Evolutionary conservation across 2,797 vertebrate species (phyloP), one percentile per base, ranked within the genome.

Genomic region (Ctenopoma multispine): DNA sequence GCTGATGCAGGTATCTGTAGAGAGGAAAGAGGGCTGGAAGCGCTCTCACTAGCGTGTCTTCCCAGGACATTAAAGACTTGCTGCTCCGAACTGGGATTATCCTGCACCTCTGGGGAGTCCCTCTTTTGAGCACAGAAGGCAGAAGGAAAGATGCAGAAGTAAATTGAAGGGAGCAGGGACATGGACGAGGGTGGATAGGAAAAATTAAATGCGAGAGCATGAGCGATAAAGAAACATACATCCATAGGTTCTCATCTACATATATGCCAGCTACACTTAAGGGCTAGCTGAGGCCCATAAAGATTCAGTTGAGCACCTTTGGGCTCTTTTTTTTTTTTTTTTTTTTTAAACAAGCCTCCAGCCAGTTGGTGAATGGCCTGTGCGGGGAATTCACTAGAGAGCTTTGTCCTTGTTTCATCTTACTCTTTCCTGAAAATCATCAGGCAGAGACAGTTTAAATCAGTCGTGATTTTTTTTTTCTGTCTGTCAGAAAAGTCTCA

Each of bases 11-110:
- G 81, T 81, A 75, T 74, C 85, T 80, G 58, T 11, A 23, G 64
- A 61, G 73, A 81, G 66, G 77, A 77, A 62, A 69, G 66, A 24
- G 77, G 77, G 58, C 81, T 81, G 72, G 80, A 79, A 85, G 82
- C 60, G 5, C 80, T 88, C 80, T 85, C 64, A 12, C 71, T 79
- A 72, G 75, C 31, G 51, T 56, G 83, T 88, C 90, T 90, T 92
- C 90, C 83, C 86, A 90, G 76, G 71, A 92, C 88, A 89, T 93
- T 87, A 94, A 92, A 93, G 92, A 82, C 83, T 85, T 11, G 4
- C 66, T 64, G 77, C 78, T 72, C 86, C 82, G 46, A 91, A 87
- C 84, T 87, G 86, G 89, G 91, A 92, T 92, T 92, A 93, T 88
- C 77, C 56, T 41, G 34, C 60, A 71, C 80, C 93, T 89, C 90